Base-by-base conservation (phyloP, 1,140 invertebrate species). In the Chrysoperla carnea region DNA sequence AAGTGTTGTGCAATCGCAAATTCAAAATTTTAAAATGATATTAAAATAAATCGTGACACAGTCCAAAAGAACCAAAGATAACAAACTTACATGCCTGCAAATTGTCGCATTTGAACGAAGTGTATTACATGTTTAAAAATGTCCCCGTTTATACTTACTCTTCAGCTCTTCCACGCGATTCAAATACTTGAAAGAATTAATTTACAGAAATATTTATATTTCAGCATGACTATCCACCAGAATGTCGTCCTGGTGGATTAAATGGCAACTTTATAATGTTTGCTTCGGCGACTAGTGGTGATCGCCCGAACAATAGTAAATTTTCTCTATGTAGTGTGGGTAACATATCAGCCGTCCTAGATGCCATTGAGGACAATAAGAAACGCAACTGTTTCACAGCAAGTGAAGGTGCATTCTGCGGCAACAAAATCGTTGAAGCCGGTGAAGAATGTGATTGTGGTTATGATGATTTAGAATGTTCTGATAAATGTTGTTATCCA, bases 361-460 rank as follows among this genome's bases (percentile, higher is more conserved):
- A 92, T 57, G 90, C 89, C 1, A 84, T 97, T 29, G 74, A 84
- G 42, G 83, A 89, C 48, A 84, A 83, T 36, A 80, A 87, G 48
- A 98, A 98, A 59, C 68, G 80, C n/a, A 95, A 98, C 64, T 99
- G 95, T 58, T 96, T 99, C 60, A 63, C 69, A 68, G 85, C 79
- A 23, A 87, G 83, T 41, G 82, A 80, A 44, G 91, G 88, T 45
- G 88, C 94, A 17, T 99, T 98, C 72, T 99, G 95, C 67, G 95
- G 95, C 11, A 99, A 99, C 62, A 94, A 95, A 66, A 96, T 99
- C 54, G 90, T 95, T 1, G 95, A 99, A 63, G 81, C 80, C 28
- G 91, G 87, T 9, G 95, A 99, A 63, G 86, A 99, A 64, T 99
- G 95, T 58, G 95, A 99, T 63, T 99, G 95, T 60, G 95, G 95